Evolutionary conservation across 1,140 invertebrate species (phyloP), one percentile per base, ranked within the genome.

Genomic region (Microplitis demolitor): DNA sequence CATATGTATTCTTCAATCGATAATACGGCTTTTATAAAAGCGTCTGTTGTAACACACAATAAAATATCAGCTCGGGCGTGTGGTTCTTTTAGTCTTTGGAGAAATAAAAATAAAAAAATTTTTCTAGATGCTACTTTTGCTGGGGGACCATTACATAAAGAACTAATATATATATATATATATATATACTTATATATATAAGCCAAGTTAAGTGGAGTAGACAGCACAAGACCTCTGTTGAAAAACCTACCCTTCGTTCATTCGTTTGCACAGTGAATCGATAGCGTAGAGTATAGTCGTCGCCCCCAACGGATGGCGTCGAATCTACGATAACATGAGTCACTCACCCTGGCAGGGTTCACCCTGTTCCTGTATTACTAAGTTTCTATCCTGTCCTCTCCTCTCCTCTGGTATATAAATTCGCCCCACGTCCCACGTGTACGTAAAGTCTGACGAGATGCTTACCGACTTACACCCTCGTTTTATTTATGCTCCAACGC

Each of bases 321-420:
- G 80, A 80, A 82, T 77, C 77, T 77, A 64, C 81, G 79, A 82
- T 82, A 62, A 84, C 82, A 83, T 86, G 84, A 86, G 84, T 85
- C 84, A 85, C 84, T 85, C 83, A 83, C 84, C 84, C 83, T 80
- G 78, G 24, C 24, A 24, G 24, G 24, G 24, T 24, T 24, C 24
- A 58, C 61, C 53, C 74, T 72, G 72, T 69, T 34, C 71, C 53
- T 71, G 72, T 75, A 75, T 75, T 78, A 71, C 62, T 73, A 56
- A 61, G 58, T 61, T 45, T 63, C 51, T 69, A 71, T 74, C 66
- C 14, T 33, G 14, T 70, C 66, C 76, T 69, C 71, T 67, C 72
- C 67, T 66, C 71, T 68, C 35, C n/a, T 33, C n/a, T 34, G 24
- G 11, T 14, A 11, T 34, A 33, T 53, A 11, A n/a, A 33, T 6